Evolutionary conservation across 92 coral and sea anemone species (phyloP), one percentile per base, ranked within the genome.

Genomic region (Actinernus sp.): DNA sequence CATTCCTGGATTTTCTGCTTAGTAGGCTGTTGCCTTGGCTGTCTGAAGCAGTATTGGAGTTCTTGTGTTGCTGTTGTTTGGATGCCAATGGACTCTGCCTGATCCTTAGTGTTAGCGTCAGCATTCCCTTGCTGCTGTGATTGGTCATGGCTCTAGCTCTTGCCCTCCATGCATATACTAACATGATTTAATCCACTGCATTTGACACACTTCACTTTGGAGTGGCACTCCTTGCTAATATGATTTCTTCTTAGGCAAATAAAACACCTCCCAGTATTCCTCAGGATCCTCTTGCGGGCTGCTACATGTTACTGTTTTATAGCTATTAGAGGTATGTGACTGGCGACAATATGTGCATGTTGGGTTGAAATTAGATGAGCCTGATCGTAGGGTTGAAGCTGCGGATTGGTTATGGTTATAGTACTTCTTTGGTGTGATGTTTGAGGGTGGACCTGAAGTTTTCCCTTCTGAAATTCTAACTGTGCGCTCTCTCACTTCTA

Each of bases 191-290:
- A 59, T 23, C 77, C 68, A 13, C 76, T 50, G 63, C 89, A 76
- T 63, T 82, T 78, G 26, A 20, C 36, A 47, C 86, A 88, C 61
- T 65, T 88, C 36, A 26, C 49, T 44, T 60, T 65, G 33, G 89
- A 88, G 29, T 71, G 71, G 33, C 83, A 88, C 21, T 54, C 50
- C 46, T 58, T 71, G 31, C 74, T 65, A 17, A 82, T 67, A 65
- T 87, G 93, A 25, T 79, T 78, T n/a, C 76, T 65, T 33, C 69
- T 86, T 21, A 86, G 65, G 39, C 88, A 86, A 19, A 79, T 37
- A 56, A 66, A 88, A 57, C 85, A 63, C 62, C 77, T 64, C 44
- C 87, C 86, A 52, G 54, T 82, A 26, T 58, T 65, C 52, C 67
- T 74, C 50, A 81, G 51, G 34, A 87, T 50, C 26, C 58, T 62